These are phyloP conservation scores for Vombatus ursinus DNA, from an alignment of 2,113 vertebrate genomes.

Conservation along the genomic window DNA sequence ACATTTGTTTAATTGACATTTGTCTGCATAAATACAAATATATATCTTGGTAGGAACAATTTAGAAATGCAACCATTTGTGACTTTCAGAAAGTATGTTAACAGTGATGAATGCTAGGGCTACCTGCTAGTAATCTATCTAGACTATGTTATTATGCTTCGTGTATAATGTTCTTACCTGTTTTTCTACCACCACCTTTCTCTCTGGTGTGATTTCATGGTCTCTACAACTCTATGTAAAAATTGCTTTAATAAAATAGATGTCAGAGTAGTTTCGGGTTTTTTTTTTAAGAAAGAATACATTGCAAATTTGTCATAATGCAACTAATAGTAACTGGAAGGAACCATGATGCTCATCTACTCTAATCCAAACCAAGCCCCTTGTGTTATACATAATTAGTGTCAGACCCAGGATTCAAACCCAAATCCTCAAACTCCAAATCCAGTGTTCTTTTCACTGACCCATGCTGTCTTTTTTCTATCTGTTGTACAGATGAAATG, in stretches of 20 bases:
- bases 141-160: constrained; percentile 60
- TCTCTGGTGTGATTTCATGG: constrained; percentile 20
- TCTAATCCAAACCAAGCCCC: not conserved
- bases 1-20: constrained; percentile 71
- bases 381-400: not conserved
- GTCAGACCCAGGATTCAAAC: not conserved
- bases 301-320: not conserved
- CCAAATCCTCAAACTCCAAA: not conserved
- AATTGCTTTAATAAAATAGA: constrained; percentile 23
- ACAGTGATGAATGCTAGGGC: constrained; percentile 64
- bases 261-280: not conserved
- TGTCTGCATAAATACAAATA: constrained; percentile 78
- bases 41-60: constrained; percentile 61
- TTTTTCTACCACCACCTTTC: constrained; percentile 1
- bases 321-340: not conserved
- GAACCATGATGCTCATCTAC: not conserved
- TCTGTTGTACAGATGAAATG: not conserved
- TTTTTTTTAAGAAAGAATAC: not conserved
- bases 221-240: constrained; percentile 33
- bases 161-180: constrained; percentile 51
- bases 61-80: constrained; percentile 76
- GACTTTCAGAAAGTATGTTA: constrained; percentile 71
- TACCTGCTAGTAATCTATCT: constrained; percentile 56
- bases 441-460: not conserved
- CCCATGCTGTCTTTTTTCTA: not conserved